Percentiles rank a stretch among this genome's conserved stretches.
Conservation (phyloP, 2,888 invertebrate species). For the Papilio protenor region DNA sequence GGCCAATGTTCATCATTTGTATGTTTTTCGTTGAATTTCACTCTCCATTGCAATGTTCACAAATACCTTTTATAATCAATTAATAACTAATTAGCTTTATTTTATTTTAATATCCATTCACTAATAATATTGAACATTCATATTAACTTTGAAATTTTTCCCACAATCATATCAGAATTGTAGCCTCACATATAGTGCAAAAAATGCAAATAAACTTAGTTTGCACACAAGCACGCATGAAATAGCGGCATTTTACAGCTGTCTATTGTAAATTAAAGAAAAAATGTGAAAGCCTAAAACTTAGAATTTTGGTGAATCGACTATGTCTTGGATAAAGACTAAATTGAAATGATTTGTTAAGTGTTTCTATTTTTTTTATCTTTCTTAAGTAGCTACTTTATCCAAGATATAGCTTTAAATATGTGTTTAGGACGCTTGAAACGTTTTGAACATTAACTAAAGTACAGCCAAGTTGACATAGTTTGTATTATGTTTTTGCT, state of each 20-base stretch:
- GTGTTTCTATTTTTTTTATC: neutral
- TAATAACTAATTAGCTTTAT: neutral
- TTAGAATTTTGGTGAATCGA: neutral
- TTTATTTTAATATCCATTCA: neutral
- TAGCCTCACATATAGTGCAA: neutral
- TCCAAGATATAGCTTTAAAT: constrained; percentile 53
- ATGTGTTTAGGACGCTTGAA: constrained; percentile 37
- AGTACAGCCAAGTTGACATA: constrained; percentile 80
- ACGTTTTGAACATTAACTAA: constrained; percentile 48
- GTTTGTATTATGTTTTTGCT: constrained; percentile 62
- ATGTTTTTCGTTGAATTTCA: neutral
- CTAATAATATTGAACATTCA: neutral
- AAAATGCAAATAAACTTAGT: constrained; percentile 4
- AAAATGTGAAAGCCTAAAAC: neutral
- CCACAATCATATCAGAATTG: neutral
- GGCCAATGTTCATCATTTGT: neutral
- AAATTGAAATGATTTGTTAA: neutral
- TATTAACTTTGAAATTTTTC: neutral
- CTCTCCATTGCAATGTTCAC: neutral
- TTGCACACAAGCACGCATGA: constrained; percentile 43
- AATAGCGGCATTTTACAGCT: constrained; percentile 44
- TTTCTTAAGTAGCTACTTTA: neutral
- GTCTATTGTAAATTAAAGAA: neutral
- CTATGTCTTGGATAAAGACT: constrained; percentile 38
- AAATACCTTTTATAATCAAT: neutral